phyloP scores from a whole-genome alignment of 1,140 invertebrate genomes.

The Drosophila kanapiae region DNA sequence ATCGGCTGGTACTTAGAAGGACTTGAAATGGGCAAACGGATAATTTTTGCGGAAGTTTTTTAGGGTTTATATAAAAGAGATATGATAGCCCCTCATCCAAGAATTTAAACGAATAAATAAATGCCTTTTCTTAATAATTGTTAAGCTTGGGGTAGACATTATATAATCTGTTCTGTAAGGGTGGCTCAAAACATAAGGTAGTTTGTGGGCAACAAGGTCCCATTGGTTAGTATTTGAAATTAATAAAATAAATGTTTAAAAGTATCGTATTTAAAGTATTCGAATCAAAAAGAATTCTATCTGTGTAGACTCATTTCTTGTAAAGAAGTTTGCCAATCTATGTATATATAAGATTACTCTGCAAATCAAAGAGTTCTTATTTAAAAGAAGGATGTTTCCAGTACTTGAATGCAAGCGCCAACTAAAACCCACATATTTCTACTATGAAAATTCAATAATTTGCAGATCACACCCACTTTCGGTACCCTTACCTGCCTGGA shows the following conservation, averaged over 20 bases:
- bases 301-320: background rate
- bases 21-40: conserved; percentile 8
- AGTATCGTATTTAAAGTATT: too few species aligned
- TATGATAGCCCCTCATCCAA: background rate
- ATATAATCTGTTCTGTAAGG: background rate
- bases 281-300: too few species aligned
- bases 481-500: background rate
- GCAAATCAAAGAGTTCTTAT: too few species aligned
- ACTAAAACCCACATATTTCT: background rate
- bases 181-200: too few species aligned
- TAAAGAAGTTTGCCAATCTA: background rate
- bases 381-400: background rate
- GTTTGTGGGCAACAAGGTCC: background rate
- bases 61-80: background rate
- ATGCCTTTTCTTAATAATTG: background rate
- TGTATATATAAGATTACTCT: background rate
- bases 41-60: background rate
- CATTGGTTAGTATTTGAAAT: background rate
- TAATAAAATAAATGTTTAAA: background rate
- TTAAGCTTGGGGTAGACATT: too few species aligned
- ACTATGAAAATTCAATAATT: background rate
- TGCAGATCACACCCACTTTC: background rate
- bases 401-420: background rate
- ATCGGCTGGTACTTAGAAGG: conserved; percentile 27
- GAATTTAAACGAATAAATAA: background rate